Percentiles rank a stretch among this genome's conserved stretches.
phyloP scores from a whole-genome alignment of 1,140 invertebrate genomes.

The Catajapyx aquilonaris region DNA sequence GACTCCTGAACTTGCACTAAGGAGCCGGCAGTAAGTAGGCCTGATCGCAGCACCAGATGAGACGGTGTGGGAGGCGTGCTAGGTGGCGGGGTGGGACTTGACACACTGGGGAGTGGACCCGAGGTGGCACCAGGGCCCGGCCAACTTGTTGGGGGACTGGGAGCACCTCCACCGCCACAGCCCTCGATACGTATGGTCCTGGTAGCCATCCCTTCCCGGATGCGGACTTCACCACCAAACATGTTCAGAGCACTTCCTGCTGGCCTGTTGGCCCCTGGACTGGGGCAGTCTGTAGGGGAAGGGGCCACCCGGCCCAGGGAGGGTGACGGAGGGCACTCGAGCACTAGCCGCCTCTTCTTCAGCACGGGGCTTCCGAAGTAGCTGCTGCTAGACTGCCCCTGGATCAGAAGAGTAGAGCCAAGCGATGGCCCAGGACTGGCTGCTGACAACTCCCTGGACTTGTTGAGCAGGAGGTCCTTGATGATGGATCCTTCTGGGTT shows the following conservation, averaged over 20 bases:
- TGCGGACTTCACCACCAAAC: slow-evolving; percentile 57
- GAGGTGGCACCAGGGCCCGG: slow-evolving; percentile 22
- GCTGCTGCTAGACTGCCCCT: slow-evolving; percentile 16
- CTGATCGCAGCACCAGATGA: slow-evolving; percentile 40
- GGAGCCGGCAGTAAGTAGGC: slow-evolving; percentile 48
- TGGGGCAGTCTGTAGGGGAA: too few relatives aligned
- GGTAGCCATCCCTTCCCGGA: slow-evolving; percentile 22
- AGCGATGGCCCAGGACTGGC: slow-evolving; percentile 57
- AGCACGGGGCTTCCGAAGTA: neutral
- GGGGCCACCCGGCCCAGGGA: too few relatives aligned
- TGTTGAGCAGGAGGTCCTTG: slow-evolving; percentile 59
- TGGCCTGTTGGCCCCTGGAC: too few relatives aligned
- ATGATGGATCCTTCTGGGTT: slow-evolving; percentile 52
- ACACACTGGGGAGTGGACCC: slow-evolving; percentile 1
- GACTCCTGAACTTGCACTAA: slow-evolving; percentile 27
- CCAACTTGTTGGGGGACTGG: slow-evolving; percentile 47
- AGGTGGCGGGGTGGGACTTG: slow-evolving; percentile 8
- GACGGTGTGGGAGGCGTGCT: slow-evolving; percentile 14
- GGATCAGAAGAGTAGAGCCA: slow-evolving; percentile 54
- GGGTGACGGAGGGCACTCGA: too few relatives aligned
- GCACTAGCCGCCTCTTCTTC: slow-evolving; percentile 22
- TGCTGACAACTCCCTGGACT: too few relatives aligned
- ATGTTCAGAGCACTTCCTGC: too few relatives aligned
- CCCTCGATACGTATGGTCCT: neutral
- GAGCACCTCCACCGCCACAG: slow-evolving; percentile 33